A percentile compares a stretch with the other conserved stretches of the same genome.
Evolutionary conservation across 2,888 invertebrate species (phyloP).

Genomic region (Bombylius discolor): DNA sequence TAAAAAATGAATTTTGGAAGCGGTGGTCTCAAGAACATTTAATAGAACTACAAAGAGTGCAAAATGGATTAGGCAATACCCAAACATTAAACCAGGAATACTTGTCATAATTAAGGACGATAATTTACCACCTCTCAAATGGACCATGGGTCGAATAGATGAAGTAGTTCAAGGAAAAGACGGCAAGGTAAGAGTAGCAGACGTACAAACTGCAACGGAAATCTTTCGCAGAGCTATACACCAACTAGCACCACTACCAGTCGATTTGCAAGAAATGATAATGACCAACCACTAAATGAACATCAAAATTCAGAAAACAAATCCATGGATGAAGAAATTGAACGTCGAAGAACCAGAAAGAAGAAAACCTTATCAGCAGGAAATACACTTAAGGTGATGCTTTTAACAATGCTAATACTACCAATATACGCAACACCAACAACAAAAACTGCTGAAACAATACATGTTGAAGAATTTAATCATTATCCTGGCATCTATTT

Average conservation of each 20-base stretch:
- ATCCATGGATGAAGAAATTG: background rate
- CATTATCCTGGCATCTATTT: background rate
- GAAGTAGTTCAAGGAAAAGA: background rate
- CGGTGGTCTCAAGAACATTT: too few relatives aligned
- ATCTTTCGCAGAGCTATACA: background rate
- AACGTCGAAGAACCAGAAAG: too few relatives aligned
- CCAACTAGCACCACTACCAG: background rate
- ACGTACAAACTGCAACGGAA: background rate
- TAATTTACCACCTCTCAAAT: too few relatives aligned
- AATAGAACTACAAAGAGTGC: too few relatives aligned
- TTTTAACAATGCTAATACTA: background rate
- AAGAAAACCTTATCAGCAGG: background rate
- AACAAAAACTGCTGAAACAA: background rate
- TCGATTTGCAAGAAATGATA: background rate
- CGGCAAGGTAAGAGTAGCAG: slow-evolving; percentile 8
- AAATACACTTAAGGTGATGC: background rate
- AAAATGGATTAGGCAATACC: too few relatives aligned
- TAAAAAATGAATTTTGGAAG: background rate
- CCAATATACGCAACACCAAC: too few relatives aligned
- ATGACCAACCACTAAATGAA: too few relatives aligned
- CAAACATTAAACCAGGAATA: background rate
- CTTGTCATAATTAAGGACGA: too few relatives aligned
- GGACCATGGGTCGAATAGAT: background rate
- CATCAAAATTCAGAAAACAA: background rate
- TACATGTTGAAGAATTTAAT: background rate